Conservation (phyloP, 2,113 vertebrate genomes). For the Cryptomyrus ogoouensis region DNA sequence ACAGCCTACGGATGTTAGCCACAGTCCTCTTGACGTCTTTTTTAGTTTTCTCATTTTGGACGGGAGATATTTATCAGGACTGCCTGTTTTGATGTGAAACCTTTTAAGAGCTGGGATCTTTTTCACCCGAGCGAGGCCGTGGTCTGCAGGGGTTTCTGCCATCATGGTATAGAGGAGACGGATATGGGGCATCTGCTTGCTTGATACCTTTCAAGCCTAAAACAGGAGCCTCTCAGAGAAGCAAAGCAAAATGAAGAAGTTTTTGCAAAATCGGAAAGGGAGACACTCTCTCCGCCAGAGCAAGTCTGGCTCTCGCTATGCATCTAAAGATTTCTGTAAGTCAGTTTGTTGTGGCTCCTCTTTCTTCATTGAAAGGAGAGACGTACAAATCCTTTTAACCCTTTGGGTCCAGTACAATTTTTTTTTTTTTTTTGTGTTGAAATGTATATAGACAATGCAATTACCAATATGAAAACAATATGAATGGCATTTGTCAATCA, state of each 20-base stretch:
- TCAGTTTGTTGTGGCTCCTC: constrained; percentile 32
- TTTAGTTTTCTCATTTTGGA: constrained; percentile 6
- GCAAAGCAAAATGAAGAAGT: constrained; percentile 51
- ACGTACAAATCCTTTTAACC: not conserved
- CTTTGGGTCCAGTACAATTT: not conserved
- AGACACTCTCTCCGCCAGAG: constrained; percentile 50
- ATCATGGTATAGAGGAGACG: constrained; percentile 17
- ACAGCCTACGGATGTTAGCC: constrained; percentile 46
- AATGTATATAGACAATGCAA: not conserved
- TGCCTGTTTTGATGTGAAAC: not conserved
- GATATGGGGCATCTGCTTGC: constrained; percentile 23
- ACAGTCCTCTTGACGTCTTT: constrained; percentile 26
- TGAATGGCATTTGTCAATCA: not conserved
- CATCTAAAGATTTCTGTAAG: constrained; percentile 73
- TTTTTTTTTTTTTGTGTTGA: not conserved
- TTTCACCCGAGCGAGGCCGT: not conserved
- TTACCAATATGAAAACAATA: not conserved
- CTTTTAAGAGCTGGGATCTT: not conserved
- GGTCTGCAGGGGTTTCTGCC: not conserved
- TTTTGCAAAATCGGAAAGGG: constrained; percentile 50
- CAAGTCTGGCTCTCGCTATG: constrained; percentile 48
- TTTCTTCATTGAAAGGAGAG: not conserved
- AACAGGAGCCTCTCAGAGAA: constrained; percentile 30
- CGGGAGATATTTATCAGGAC: constrained; percentile 12
- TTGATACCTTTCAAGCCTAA: constrained; percentile 36